Evolutionary conservation across 35 echinoderm and acorn worm genomes (phyloP).

Genomic region (Chiridota heheva): DNA sequence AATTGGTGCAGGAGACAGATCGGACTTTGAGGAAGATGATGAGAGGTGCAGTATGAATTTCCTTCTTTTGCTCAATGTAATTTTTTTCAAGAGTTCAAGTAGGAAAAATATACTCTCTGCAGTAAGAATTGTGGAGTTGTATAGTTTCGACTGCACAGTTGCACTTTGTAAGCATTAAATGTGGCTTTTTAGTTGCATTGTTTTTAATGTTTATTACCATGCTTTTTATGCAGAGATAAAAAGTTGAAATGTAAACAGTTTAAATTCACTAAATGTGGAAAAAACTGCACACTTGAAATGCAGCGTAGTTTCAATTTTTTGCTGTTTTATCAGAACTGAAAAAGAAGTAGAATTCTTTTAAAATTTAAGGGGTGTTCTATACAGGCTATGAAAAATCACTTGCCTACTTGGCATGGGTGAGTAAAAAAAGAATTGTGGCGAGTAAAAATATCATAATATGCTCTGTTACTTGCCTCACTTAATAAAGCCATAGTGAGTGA

Average conservation of each 20-base stretch:
- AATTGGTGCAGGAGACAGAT: constrained; percentile 41
- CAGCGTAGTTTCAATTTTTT: no score
- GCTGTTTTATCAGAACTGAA: no score
- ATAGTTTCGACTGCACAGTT: neutral
- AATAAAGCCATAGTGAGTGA: no score
- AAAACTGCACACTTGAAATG: no score
- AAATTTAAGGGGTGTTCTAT: no score
- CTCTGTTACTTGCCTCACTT: no score
- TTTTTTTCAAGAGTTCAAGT: neutral
- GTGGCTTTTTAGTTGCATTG: neutral
- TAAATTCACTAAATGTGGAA: no score
- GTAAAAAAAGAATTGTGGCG: no score
- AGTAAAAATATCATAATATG: no score
- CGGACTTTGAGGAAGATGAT: constrained; percentile 50
- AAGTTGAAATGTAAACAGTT: neutral
- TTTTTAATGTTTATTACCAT: neutral
- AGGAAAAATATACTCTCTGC: neutral
- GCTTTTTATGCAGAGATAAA: neutral
- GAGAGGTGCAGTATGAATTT: neutral
- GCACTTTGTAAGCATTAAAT: neutral
- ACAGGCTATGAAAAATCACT: no score
- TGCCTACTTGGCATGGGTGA: no score
- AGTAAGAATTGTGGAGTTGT: neutral
- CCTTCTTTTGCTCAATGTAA: neutral
- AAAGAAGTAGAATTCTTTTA: no score